Conservation (phyloP, 2,797 vertebrate genomes). For the Gastrophryne carolinensis region DNA sequence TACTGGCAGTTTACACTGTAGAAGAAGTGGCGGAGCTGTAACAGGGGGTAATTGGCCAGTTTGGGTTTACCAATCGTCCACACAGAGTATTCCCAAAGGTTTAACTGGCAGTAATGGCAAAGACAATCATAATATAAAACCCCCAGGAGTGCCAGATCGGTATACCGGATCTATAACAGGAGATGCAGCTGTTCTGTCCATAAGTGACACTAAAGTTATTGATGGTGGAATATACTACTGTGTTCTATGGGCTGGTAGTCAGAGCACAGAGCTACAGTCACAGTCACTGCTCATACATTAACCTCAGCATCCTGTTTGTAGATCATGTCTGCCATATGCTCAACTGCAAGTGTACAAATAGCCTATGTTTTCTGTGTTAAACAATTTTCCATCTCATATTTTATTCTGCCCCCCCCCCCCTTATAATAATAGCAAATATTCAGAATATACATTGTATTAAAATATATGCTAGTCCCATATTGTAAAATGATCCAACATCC, state of each 20-base stretch:
- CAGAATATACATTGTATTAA: too few relatives aligned
- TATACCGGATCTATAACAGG: background rate
- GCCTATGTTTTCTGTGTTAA: too few relatives aligned
- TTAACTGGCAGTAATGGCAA: background rate
- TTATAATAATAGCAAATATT: too few relatives aligned
- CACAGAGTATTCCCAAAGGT: background rate
- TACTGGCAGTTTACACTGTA: background rate
- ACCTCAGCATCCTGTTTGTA: too few relatives aligned
- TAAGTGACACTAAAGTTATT: background rate
- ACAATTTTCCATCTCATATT: too few relatives aligned
- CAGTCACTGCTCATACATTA: background rate
- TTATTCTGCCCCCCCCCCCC: too few relatives aligned
- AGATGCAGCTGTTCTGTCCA: rapidly evolving
- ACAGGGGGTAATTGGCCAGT: background rate
- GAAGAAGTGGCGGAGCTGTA: background rate
- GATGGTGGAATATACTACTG: constrained; percentile 9
- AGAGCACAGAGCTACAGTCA: background rate
- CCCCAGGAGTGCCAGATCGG: background rate
- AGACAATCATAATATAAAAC: rapidly evolving
- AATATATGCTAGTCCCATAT: too few relatives aligned
- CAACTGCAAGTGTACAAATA: too few relatives aligned
- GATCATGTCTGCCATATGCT: too few relatives aligned
- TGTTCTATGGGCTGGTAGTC: rapidly evolving
- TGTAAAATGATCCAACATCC: too few relatives aligned
- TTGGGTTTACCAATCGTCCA: constrained; percentile 17